Evolutionary conservation across 2,797 vertebrate species (phyloP).

Genomic region (Oryzias dopingdopingensis): DNA sequence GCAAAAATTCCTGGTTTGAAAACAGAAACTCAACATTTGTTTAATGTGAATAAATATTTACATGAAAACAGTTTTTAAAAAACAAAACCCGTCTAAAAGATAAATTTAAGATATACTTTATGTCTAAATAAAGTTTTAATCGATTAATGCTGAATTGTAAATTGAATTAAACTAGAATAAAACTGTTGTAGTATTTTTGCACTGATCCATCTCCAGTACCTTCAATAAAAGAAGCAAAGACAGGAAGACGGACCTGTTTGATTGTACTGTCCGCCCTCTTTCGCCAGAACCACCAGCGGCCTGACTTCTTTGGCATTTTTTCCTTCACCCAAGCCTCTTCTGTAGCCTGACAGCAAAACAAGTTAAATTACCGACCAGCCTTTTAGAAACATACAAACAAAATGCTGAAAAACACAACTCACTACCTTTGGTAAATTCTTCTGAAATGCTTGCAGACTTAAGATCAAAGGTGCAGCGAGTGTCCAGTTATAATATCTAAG

Average conservation of each 20-base stretch:
- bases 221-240: neutral
- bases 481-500: constrained; percentile 98
- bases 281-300: constrained; percentile 99
- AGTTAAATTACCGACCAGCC: neutral
- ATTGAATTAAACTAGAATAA: too few relatives aligned
- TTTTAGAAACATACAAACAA: neutral
- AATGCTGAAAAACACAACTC: neutral
- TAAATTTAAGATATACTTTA: too few relatives aligned
- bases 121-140: too few relatives aligned
- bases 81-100: too few relatives aligned
- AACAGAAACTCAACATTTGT: too few relatives aligned
- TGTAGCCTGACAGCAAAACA: constrained; percentile 79
- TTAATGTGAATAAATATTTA: too few relatives aligned
- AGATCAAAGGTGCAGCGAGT: constrained; percentile 92
- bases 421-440: constrained; percentile 96
- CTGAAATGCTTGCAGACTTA: constrained; percentile 98
- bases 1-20: too few relatives aligned
- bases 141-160: too few relatives aligned
- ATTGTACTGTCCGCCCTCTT: constrained; percentile 89
- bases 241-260: constrained; percentile 82
- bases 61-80: too few relatives aligned
- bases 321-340: constrained; percentile 98
- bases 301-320: constrained; percentile 98
- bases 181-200: too few relatives aligned
- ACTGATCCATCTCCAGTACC: neutral